Conservation (phyloP, 2,888 invertebrate genomes). For the Sphaerophoria taeniata region DNA sequence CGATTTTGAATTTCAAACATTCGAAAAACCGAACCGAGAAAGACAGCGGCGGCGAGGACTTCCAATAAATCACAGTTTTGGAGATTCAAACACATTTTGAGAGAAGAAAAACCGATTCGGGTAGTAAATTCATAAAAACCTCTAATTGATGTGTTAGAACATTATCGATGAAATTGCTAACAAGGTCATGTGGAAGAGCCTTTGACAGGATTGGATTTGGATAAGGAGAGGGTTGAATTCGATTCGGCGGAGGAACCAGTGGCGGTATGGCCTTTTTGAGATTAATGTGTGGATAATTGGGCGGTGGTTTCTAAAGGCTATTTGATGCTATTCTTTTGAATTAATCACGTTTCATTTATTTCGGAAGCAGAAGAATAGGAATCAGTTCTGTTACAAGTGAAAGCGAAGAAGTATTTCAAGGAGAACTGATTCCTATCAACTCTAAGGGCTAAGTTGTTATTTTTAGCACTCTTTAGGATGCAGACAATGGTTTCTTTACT, state of each 20-base stretch:
- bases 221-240: slow-evolving; percentile 24
- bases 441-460: too few relatives aligned
- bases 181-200: slow-evolving; percentile 57
- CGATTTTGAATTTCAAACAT: slow-evolving; percentile 39
- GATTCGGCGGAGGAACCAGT: slow-evolving; percentile 45
- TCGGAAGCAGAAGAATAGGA: not conserved
- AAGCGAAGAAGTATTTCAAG: not conserved
- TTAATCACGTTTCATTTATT: slow-evolving; percentile 41
- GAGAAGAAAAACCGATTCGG: slow-evolving; percentile 24
- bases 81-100: slow-evolving; percentile 21
- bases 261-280: slow-evolving; percentile 57
- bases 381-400: slow-evolving; percentile 1
- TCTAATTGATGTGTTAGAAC: slow-evolving; percentile 70
- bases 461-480: too few relatives aligned
- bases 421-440: not conserved
- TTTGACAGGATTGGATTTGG: not conserved
- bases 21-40: not conserved
- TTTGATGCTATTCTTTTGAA: slow-evolving; percentile 9
- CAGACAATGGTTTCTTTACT: too few relatives aligned
- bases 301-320: slow-evolving; percentile 17
- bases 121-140: slow-evolving; percentile 67
- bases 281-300: slow-evolving; percentile 61
- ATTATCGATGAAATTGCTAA: slow-evolving; percentile 70
- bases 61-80: slow-evolving; percentile 65
- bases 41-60: slow-evolving; percentile 35